Evolutionary conservation across 2,113 vertebrate genomes (phyloP).

Genomic region (Thymallus thymallus): DNA sequence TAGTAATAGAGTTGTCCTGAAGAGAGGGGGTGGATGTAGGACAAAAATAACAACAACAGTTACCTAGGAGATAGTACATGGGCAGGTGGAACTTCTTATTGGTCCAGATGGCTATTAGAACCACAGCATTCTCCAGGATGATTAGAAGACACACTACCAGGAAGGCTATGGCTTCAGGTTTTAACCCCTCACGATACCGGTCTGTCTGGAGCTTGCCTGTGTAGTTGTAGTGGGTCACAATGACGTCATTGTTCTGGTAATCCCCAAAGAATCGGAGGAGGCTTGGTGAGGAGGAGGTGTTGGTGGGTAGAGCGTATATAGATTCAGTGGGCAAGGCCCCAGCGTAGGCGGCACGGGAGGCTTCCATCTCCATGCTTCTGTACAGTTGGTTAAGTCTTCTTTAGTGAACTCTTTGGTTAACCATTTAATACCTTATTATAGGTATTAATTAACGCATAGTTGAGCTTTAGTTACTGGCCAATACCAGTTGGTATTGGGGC

Average conservation of each 20-base stretch:
- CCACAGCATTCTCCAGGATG: slow-evolving; percentile 84
- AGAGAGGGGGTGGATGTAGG: too few relatives aligned
- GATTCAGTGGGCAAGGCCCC: slow-evolving; percentile 13
- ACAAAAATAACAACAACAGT: slow-evolving; percentile 35
- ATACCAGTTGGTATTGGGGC: neutral
- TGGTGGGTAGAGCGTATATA: neutral
- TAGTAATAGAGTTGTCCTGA: too few relatives aligned
- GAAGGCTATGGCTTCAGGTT: slow-evolving; percentile 75
- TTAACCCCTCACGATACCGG: slow-evolving; percentile 75
- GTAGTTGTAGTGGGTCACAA: slow-evolving; percentile 84
- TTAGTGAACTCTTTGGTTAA: slow-evolving; percentile 1
- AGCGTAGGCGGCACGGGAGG: slow-evolving; percentile 32
- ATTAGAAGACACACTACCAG: slow-evolving; percentile 83
- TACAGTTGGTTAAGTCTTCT: slow-evolving; percentile 16
- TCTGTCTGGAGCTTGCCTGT: slow-evolving; percentile 80
- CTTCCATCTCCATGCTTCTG: slow-evolving; percentile 66
- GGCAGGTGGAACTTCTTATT: slow-evolving; percentile 90
- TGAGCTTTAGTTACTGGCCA: slow-evolving; percentile 3
- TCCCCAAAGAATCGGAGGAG: slow-evolving; percentile 63
- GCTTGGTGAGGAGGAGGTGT: slow-evolving; percentile 23
- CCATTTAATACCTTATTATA: neutral
- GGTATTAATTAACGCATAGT: slow-evolving; percentile 39
- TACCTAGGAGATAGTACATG: slow-evolving; percentile 89
- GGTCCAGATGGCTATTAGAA: slow-evolving; percentile 82
- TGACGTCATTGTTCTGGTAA: slow-evolving; percentile 76